These are phyloP conservation scores for Alectura lathami DNA, from an alignment of 2,113 vertebrate species.

Conservation along the genomic window DNA sequence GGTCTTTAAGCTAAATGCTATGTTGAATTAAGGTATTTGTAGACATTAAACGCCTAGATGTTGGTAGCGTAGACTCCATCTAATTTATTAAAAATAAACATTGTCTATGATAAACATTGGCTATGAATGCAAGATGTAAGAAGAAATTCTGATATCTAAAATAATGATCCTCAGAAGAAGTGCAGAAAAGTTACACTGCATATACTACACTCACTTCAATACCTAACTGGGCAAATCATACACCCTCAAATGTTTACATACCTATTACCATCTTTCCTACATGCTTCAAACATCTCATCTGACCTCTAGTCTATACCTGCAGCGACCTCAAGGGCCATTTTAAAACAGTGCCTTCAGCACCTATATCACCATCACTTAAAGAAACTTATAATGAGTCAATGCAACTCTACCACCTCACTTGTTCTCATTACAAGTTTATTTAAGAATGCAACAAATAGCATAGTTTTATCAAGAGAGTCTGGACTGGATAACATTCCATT, in stretches of 20 bases:
- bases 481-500: neutral
- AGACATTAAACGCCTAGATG: neutral
- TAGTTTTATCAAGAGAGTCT: neutral
- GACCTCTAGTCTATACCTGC: neutral
- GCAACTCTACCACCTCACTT: neutral
- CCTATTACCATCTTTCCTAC: neutral
- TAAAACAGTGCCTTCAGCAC: neutral
- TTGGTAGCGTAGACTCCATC: neutral
- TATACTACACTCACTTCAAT: neutral
- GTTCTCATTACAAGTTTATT: neutral
- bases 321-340: neutral
- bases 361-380: neutral
- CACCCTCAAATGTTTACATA: neutral
- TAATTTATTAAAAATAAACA: neutral
- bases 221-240: neutral
- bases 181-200: neutral
- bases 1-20: neutral
- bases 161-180: neutral
- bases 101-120: rapidly evolving
- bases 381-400: neutral
- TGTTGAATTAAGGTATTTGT: neutral
- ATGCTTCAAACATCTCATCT: neutral
- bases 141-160: neutral
- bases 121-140: neutral
- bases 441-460: neutral